Evolutionary conservation across 2,113 vertebrate genomes (phyloP).

Genomic region (Columba janthina): DNA sequence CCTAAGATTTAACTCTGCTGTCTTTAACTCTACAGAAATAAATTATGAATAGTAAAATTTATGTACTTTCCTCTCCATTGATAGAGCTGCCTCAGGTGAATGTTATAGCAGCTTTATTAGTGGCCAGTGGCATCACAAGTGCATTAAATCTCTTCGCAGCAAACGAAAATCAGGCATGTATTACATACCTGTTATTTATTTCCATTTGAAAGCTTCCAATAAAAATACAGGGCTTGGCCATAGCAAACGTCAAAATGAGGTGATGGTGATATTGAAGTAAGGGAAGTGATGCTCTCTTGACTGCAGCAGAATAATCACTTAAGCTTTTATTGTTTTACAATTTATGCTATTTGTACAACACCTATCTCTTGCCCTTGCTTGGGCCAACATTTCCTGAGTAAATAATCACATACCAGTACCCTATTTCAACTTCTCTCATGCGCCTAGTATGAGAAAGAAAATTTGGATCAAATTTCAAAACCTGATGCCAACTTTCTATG

Average conservation of each 20-base stretch:
- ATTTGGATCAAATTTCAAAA: background rate
- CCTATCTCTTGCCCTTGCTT: background rate
- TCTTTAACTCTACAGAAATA: background rate
- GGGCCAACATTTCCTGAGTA: background rate
- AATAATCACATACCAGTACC: background rate
- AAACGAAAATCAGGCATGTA: background rate
- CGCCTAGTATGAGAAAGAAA: background rate
- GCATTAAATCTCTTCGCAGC: background rate
- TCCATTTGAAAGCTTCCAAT: background rate
- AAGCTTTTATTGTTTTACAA: background rate
- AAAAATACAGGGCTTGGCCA: background rate
- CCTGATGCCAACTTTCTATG: background rate
- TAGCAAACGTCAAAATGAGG: background rate
- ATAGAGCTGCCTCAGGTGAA: background rate
- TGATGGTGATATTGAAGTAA: background rate
- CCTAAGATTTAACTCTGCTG: background rate
- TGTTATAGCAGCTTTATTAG: background rate
- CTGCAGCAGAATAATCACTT: background rate
- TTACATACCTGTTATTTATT: background rate
- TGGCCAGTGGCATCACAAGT: background rate
- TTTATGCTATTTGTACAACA: background rate
- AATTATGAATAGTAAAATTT: background rate
- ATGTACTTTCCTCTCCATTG: background rate
- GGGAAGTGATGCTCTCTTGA: background rate
- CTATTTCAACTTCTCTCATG: background rate